Base-by-base conservation (phyloP, 2,797 vertebrate genomes). In the Rhinogobio ventralis region DNA sequence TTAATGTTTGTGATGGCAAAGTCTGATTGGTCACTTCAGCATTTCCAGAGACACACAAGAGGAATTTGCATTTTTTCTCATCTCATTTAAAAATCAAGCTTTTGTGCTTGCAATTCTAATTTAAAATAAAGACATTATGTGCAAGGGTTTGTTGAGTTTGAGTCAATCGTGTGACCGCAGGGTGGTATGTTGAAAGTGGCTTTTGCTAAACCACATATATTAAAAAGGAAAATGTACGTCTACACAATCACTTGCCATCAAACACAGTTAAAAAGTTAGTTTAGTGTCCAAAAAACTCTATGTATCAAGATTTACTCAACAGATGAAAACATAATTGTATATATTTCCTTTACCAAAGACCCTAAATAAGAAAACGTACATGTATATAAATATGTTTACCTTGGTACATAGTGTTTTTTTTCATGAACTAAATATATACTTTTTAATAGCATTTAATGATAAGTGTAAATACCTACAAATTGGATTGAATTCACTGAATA, bases 51-150 rank as follows among this genome's bases (percentile, higher is more conserved):
- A 94, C 94, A 95, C 95, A 96, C 93, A 88, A 93, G 93, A 92
- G 91, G 90, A 94, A 93, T 90, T 91, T 94, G 68, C 39, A 68
- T 89, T 86, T 90, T 82, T 86, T 66, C 60, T 64, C 28, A 64
- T 62, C 14, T 64, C 62, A 95, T 95, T 95, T 96, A 95, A 93
- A 97, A 97, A 96, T 94, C 95, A 97, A 97, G 96, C 96, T 92
- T 86, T 97, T 98, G 97, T 98, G 97, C 96, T 98, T 97, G 96
- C 95, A 93, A 96, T 95, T 95, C 93, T 91, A 92, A 95, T 93
- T 95, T 90, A 96, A 97, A 96, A 95, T 93, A 95, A 97, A 93
- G 92, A 93, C 91, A 91, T 42, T 94, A 94, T 96, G 96, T 97
- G 96, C 95, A 94, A 94, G 95, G 90, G 60, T 9, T 75, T 78